phyloP scores from a whole-genome alignment of 2,113 vertebrate genomes.

The Anhinga rufa region DNA sequence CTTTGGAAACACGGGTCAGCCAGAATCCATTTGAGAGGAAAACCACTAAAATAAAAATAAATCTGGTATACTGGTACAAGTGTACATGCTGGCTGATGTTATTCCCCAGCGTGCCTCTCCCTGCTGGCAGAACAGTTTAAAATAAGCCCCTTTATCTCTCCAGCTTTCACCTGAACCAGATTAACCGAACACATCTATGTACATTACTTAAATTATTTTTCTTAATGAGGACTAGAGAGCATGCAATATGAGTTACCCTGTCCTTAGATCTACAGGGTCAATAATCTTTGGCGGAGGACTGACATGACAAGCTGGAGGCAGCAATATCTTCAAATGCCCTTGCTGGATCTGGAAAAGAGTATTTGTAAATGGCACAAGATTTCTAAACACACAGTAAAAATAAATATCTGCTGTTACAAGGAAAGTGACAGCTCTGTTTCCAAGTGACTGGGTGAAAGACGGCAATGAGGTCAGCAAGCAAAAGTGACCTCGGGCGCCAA shows the following conservation, averaged over 20 bases:
- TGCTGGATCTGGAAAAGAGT: background rate
- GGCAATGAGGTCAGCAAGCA: background rate
- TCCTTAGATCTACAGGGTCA: background rate
- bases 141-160: background rate
- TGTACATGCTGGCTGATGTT: background rate
- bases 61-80: background rate
- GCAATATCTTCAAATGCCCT: background rate
- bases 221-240: background rate
- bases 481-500: background rate
- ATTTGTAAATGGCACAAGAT: background rate
- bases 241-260: background rate
- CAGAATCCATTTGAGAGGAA: background rate
- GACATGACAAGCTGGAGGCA: background rate
- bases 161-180: background rate
- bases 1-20: background rate
- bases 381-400: background rate
- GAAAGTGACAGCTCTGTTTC: background rate
- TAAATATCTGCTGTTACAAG: background rate
- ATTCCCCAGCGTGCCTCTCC: background rate
- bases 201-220: background rate
- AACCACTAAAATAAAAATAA: background rate
- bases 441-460: background rate
- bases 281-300: background rate
- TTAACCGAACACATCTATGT: background rate
- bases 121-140: background rate